phyloP scores from a whole-genome alignment of 2,797 vertebrate species.

The Tamandua tetradactyla region DNA sequence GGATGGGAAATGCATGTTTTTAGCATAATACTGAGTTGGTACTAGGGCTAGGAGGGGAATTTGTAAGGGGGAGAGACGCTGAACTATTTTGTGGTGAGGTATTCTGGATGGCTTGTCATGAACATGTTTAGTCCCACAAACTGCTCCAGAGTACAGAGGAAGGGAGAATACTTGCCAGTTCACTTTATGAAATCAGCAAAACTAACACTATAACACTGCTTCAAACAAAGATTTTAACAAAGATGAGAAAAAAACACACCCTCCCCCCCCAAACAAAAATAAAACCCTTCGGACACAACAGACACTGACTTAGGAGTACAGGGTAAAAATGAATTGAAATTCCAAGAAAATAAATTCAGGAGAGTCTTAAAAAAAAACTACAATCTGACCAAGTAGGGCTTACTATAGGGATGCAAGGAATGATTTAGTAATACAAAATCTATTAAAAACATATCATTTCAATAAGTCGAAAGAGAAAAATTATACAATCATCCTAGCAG shows the following conservation, averaged over 20 bases:
- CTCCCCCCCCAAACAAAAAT: not conserved
- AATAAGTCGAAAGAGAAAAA: conserved; percentile 41
- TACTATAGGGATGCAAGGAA: conserved; percentile 10
- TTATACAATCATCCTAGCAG: conserved; percentile 33
- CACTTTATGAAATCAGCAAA: not conserved
- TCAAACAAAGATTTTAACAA: not conserved
- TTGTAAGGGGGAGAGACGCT: not conserved
- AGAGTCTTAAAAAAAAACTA: not conserved
- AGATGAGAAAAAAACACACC: not conserved
- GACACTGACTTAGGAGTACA: not conserved
- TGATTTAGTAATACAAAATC: conserved; percentile 37
- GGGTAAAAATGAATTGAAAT: not conserved
- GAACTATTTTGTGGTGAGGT: not conserved
- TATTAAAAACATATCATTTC: conserved; percentile 38
- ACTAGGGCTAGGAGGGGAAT: not conserved
- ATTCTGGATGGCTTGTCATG: not conserved
- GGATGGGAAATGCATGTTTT: not conserved
- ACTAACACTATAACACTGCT: not conserved
- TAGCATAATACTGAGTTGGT: not conserved
- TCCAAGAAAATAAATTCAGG: not conserved
- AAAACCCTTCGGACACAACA: not conserved
- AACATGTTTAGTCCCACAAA: not conserved
- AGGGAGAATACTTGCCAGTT: not conserved
- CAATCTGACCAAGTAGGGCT: not conserved
- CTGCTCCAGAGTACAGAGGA: not conserved